These are phyloP conservation scores for Pseudopodoces humilis DNA, from an alignment of 2,113 vertebrate genomes.

Conservation along the genomic window DNA sequence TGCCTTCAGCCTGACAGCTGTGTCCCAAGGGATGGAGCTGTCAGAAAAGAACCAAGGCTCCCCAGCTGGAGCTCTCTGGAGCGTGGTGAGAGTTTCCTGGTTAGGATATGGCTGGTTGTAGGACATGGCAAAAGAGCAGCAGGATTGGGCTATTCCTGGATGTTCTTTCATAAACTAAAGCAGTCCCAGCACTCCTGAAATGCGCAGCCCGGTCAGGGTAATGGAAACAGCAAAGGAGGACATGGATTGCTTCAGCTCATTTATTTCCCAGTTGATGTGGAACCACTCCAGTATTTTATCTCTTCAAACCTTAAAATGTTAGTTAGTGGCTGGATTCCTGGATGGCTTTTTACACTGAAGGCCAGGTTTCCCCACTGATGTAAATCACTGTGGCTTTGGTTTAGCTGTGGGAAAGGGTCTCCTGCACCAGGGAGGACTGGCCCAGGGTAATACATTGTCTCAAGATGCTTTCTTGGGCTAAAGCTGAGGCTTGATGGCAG, in stretches of 20 bases:
- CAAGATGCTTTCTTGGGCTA: neutral
- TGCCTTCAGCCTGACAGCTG: accelerated
- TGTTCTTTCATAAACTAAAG: neutral
- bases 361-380: neutral
- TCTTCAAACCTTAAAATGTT: neutral
- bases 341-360: neutral
- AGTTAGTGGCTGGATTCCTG: constrained; percentile 11
- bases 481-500: neutral
- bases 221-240: neutral
- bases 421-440: neutral
- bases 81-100: neutral
- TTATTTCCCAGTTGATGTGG: neutral
- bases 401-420: neutral
- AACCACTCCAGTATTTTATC: neutral
- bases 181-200: neutral
- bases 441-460: neutral
- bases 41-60: neutral
- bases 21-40: neutral
- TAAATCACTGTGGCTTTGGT: neutral
- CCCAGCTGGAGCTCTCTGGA: neutral
- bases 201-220: neutral
- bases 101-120: neutral
- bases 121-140: neutral
- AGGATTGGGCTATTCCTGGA: neutral
- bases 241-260: neutral